Percentiles rank a stretch among this genome's conserved stretches.
Evolutionary conservation across 2,113 vertebrate genomes (phyloP).

Genomic region (Cavia aperea): DNA sequence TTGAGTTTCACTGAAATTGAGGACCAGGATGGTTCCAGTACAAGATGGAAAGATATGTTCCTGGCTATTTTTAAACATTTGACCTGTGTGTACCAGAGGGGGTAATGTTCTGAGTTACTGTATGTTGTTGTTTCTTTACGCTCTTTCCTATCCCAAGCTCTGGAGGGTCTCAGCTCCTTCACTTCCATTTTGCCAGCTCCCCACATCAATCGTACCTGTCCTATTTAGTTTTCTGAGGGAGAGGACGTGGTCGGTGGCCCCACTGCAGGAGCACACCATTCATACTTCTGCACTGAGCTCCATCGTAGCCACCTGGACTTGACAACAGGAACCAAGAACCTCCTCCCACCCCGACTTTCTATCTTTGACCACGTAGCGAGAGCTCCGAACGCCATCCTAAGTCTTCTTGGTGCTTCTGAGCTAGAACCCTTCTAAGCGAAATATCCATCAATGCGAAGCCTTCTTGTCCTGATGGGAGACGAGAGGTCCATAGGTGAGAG

Average conservation of each 20-base stretch:
- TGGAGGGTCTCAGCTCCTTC: background rate
- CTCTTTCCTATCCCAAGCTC: background rate
- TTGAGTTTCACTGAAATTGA: background rate
- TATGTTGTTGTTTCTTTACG: background rate
- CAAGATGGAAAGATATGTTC: background rate
- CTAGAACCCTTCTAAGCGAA: background rate
- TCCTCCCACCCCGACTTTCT: background rate
- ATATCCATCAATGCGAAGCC: background rate
- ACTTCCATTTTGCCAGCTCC: background rate
- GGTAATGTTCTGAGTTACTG: slow-evolving; percentile 1
- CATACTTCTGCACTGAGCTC: background rate
- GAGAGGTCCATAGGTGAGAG: background rate
- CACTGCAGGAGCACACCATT: background rate
- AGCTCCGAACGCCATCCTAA: background rate
- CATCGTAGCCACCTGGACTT: background rate
- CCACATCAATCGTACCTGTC: background rate
- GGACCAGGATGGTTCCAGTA: background rate
- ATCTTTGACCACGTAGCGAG: background rate
- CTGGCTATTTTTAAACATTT: background rate
- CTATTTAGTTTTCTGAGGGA: background rate
- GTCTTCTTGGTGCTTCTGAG: background rate
- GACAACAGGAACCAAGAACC: background rate
- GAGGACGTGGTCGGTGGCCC: background rate
- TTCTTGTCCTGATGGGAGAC: background rate
- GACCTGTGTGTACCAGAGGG: background rate